phyloP scores from a whole-genome alignment of 2,113 vertebrate species.

The Atlantisia rogersi region DNA sequence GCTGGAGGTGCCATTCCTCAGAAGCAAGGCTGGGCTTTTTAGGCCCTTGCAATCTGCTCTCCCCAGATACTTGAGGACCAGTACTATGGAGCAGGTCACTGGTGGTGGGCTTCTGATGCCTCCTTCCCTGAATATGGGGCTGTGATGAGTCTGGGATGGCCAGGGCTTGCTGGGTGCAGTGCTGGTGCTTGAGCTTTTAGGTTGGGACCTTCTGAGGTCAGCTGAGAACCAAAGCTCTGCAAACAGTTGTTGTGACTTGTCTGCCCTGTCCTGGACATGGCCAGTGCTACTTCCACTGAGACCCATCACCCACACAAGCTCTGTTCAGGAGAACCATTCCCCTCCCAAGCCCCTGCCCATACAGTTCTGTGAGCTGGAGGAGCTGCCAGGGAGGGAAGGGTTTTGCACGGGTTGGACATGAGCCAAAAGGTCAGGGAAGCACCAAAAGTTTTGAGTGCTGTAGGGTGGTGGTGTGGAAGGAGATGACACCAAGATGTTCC shows the following conservation, averaged over 20 bases:
- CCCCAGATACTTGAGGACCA: not conserved
- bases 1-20: not conserved
- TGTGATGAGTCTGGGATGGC: not conserved
- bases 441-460: not conserved
- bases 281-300: not conserved
- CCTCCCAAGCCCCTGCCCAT: not conserved
- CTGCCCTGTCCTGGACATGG: not conserved
- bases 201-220: not conserved
- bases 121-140: not conserved
- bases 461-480: not conserved
- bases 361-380: not conserved
- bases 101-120: not conserved
- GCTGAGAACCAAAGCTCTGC: not conserved
- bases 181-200: not conserved
- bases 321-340: not conserved
- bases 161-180: not conserved
- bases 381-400: not conserved
- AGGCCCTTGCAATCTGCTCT: not conserved
- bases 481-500: not conserved
- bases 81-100: not conserved
- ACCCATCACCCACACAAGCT: accelerated
- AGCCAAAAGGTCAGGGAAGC: not conserved
- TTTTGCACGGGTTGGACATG: not conserved
- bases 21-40: not conserved
- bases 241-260: not conserved